Conservation (phyloP, 2,888 invertebrate genomes). For the Parascotia fuliginaria region DNA sequence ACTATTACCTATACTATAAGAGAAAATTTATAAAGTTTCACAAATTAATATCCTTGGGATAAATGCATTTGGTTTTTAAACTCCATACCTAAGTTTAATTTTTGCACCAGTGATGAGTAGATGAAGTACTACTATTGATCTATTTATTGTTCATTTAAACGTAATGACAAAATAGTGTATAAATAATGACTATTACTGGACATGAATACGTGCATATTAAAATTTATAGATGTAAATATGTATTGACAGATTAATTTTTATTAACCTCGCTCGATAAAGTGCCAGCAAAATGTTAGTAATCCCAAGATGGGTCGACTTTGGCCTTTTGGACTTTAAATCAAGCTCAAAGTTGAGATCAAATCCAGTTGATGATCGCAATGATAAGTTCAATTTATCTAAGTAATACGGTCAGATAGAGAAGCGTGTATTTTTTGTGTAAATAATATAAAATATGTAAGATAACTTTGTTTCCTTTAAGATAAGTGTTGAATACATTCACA, state of each 20-base stretch:
- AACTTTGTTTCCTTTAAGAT: conserved; percentile 59
- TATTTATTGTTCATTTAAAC: conserved; percentile 13
- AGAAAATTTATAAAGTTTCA: no score
- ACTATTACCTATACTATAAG: no score
- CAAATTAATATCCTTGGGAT: no score
- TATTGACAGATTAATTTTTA: no score
- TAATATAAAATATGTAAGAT: conserved; percentile 56
- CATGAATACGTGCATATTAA: conserved; percentile 15
- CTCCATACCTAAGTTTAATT: no score
- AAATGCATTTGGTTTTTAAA: no score
- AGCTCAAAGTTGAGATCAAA: not conserved
- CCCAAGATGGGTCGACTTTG: conserved; percentile 24
- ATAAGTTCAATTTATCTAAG: not conserved
- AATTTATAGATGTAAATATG: no score
- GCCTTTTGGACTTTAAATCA: not conserved
- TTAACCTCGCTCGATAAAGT: conserved; percentile 11
- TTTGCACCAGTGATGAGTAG: no score
- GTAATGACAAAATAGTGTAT: conserved; percentile 9
- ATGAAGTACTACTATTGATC: conserved; percentile 10
- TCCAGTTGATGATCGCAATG: not conserved
- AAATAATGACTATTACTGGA: conserved; percentile 4
- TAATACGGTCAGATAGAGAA: conserved; percentile 2
- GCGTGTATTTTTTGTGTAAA: conserved; percentile 58
- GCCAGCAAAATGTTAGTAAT: conserved; percentile 20
- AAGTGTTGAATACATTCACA: conserved; percentile 75